Evolutionary conservation across 2,888 invertebrate genomes (phyloP).

Genomic region (Netelia fuscicornis): DNA sequence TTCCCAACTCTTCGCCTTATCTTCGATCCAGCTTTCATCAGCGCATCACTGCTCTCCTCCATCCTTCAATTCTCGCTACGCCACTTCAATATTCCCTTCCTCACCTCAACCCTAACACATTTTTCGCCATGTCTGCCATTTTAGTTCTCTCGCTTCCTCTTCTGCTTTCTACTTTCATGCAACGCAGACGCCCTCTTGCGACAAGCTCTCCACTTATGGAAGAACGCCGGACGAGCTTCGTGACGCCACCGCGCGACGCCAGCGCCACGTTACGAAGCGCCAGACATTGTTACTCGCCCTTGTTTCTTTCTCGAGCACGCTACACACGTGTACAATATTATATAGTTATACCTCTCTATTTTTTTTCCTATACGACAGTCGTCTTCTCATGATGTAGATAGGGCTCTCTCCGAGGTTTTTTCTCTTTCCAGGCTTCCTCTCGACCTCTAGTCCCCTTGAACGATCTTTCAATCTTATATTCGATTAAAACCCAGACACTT

Average conservation of each 20-base stretch:
- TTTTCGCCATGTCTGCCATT: constrained; percentile 49
- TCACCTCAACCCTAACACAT: constrained; percentile 34
- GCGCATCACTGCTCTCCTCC: background rate
- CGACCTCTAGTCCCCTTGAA: background rate
- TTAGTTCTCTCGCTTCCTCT: constrained; percentile 28
- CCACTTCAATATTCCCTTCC: constrained; percentile 35
- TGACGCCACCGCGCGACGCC: constrained; percentile 12
- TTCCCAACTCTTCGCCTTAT: constrained; percentile 4
- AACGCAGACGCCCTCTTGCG: background rate
- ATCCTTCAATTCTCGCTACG: constrained; percentile 19
- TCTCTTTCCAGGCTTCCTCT: background rate
- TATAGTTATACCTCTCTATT: background rate
- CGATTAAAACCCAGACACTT: constrained; percentile 30
- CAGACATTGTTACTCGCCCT: constrained; percentile 16
- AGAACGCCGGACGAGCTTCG: constrained; percentile 3
- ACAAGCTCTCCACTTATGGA: constrained; percentile 36
- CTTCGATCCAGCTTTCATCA: constrained; percentile 32
- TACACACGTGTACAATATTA: background rate
- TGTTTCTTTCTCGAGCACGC: background rate
- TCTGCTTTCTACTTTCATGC: constrained; percentile 21
- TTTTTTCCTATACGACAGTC: background rate
- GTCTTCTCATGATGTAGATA: background rate
- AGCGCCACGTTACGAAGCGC: constrained; percentile 41
- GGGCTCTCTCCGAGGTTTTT: background rate
- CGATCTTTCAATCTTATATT: background rate